Evolutionary conservation across 2,113 vertebrate species (phyloP).

Genomic region (Casuarius casuarius): DNA sequence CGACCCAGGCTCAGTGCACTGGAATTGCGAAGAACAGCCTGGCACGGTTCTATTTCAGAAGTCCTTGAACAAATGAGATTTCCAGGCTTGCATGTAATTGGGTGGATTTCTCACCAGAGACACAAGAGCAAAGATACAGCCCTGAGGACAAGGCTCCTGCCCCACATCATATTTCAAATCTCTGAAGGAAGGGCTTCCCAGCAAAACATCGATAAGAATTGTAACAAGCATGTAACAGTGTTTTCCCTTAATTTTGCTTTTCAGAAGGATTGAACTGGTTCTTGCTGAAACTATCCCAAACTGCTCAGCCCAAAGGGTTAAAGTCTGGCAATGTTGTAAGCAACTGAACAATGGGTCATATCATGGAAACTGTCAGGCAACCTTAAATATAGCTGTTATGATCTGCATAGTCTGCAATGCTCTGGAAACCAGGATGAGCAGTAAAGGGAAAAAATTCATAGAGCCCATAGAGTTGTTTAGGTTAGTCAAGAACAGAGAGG

Average conservation of each 20-base stretch:
- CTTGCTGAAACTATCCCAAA: neutral
- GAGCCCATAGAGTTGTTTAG: slow-evolving; percentile 58
- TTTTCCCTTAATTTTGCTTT: neutral
- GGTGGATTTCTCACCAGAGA: neutral
- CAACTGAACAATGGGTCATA: slow-evolving; percentile 54
- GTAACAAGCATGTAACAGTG: neutral
- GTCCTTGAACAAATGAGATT: rapidly evolving
- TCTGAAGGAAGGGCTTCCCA: neutral
- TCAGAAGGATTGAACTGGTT: neutral
- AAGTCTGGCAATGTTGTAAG: slow-evolving; percentile 27
- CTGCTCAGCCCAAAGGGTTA: slow-evolving; percentile 40
- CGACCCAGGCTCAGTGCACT: rapidly evolving
- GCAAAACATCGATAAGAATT: neutral
- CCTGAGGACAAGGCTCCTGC: neutral
- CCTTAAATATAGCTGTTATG: slow-evolving; percentile 71
- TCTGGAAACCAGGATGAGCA: slow-evolving; percentile 64
- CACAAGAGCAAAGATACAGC: rapidly evolving
- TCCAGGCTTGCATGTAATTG: neutral
- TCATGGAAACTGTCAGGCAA: slow-evolving; percentile 68
- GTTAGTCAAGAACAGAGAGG: slow-evolving; percentile 30
- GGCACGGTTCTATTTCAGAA: neutral
- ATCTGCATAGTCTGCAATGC: slow-evolving; percentile 68
- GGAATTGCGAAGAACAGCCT: neutral
- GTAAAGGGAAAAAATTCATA: slow-evolving; percentile 61
- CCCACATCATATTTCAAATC: neutral